Base-by-base conservation (phyloP, 2,888 invertebrate genomes). In the Tortrix viridana region DNA sequence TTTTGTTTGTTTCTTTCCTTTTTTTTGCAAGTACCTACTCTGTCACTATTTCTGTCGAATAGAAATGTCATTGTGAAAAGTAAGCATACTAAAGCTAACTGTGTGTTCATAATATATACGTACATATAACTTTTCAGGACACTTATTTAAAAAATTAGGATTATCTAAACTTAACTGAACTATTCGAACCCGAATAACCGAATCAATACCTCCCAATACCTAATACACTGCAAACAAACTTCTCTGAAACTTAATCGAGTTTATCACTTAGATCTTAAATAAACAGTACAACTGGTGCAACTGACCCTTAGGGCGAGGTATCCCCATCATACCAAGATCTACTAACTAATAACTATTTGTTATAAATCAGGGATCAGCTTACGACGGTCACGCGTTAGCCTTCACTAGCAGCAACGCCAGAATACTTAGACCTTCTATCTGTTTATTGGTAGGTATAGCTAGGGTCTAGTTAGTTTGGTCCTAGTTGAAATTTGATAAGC, bases 401-500 rank as follows among this genome's bases (percentile, higher is more conserved):
- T 49, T 44, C 49, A 55, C 22, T 16, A 41, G 22, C 19, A 56
- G n/a, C 9, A 9, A 12, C 22, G 12, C 38, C 41, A 58, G 22
- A 4, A 12, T 20, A 57, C 14, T n/a, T 16, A 43, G 26, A 58
- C 16, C 57, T 41, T 32, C 22, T 18, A 20, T 22, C 16, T 5
- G 5, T 16, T 26, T n/a, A 14, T 3, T 14, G 7, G 2, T 4
- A 2, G 19, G n/a, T 18, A 18, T 14, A n/a, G 4, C 14, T n/a
- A 38, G 22, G 53, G 12, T 53, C 32, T 38, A 22, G 16, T 43
- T 32, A 47, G 18, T 19, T 41, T 58, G 58, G 63, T 57, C 4
- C 3, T 46, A 56, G 38, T 62, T 57, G 47, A 53, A 58, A 63
- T 63, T 63, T 63, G 53, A 63, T 63, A 57, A 58, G 53, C 53